Evolutionary conservation across 2,113 vertebrate genomes (phyloP).

Genomic region (Albula glossodonta): DNA sequence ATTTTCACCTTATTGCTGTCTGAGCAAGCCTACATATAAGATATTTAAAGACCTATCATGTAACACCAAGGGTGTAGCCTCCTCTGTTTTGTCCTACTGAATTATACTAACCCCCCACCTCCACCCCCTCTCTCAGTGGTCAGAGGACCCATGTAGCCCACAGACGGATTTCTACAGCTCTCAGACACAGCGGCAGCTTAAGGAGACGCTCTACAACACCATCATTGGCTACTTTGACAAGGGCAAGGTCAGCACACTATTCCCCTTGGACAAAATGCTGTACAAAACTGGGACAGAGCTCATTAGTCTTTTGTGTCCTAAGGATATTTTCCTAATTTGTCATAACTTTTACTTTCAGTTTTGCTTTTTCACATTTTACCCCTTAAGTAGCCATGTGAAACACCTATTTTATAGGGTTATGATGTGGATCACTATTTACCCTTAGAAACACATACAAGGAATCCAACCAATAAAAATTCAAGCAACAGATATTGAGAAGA

Average conservation of each 20-base stretch:
- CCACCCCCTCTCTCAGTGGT: conserved; percentile 61
- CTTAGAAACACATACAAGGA: not conserved
- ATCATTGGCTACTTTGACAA: conserved; percentile 98
- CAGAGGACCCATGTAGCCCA: conserved; percentile 76
- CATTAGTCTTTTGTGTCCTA: not conserved
- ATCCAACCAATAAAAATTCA: not conserved
- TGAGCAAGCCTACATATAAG: not conserved
- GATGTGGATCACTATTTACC: not conserved
- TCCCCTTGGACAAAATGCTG: not conserved
- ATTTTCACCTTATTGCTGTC: not conserved
- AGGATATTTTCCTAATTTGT: not conserved
- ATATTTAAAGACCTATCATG: not conserved
- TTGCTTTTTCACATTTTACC: not conserved
- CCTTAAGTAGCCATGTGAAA: not conserved
- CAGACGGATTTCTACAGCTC: conserved; percentile 87
- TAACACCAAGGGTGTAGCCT: not conserved
- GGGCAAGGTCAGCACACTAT: conserved; percentile 81
- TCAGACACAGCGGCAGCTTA: conserved; percentile 90
- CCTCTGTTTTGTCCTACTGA: conserved; percentile 23
- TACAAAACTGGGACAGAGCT: not conserved
- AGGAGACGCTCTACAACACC: conserved; percentile 87
- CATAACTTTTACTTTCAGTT: not conserved
- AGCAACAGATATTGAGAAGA: not conserved
- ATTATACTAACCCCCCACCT: not conserved
- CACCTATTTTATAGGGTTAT: not conserved